Conservation (phyloP, 1,140 invertebrate species). For the Hyposmocoma kahamanoa region DNA sequence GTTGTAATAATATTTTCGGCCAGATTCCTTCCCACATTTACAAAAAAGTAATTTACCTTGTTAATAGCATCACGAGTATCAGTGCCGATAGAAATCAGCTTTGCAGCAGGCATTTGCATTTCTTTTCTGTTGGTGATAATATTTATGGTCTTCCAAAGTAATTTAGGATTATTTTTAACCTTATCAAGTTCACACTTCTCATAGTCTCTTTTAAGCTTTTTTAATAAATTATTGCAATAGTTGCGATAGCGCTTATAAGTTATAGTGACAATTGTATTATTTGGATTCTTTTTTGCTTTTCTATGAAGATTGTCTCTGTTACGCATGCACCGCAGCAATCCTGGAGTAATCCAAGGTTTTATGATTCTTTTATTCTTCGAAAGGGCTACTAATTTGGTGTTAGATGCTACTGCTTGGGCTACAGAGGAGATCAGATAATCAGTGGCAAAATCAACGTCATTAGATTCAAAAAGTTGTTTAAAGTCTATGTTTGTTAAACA, state of each 20-base stretch:
- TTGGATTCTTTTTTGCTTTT: slow-evolving; percentile 4
- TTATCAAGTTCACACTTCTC: too few species aligned
- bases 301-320: background rate
- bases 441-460: background rate
- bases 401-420: background rate
- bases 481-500: background rate
- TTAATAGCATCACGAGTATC: too few species aligned
- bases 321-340: background rate
- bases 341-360: slow-evolving; percentile 2
- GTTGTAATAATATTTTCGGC: too few species aligned
- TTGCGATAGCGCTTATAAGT: background rate
- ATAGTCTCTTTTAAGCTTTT: slow-evolving; percentile 1
- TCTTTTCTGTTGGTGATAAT: too few species aligned
- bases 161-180: too few species aligned
- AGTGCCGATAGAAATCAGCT: too few species aligned
- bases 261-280: background rate
- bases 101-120: too few species aligned
- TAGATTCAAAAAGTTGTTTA: background rate
- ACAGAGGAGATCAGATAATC: background rate
- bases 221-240: background rate
- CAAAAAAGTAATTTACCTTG: too few species aligned
- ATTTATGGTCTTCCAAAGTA: too few species aligned
- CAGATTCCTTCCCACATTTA: too few species aligned
- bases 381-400: background rate
- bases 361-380: background rate